phyloP scores from a whole-genome alignment of 2,113 vertebrate genomes.

The Monopterus albus region DNA sequence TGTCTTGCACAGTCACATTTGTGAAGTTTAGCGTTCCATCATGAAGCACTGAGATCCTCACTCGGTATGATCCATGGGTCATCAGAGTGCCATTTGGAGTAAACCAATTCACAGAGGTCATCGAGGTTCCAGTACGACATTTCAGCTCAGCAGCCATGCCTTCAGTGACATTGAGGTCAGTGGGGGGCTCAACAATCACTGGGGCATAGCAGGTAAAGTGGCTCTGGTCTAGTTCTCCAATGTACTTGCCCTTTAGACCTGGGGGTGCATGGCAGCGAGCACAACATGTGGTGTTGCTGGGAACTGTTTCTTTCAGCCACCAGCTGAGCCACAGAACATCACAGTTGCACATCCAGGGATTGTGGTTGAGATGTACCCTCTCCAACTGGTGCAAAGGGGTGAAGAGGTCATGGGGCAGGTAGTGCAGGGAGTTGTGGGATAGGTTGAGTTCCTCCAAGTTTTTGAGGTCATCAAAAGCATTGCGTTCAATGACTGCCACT shows the following conservation, averaged over 20 bases:
- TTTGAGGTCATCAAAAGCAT: constrained; percentile 97
- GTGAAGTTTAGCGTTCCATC: constrained; percentile 97
- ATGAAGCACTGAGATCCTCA: constrained; percentile 94
- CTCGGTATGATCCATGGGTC: constrained; percentile 97
- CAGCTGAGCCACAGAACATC: constrained; percentile 97
- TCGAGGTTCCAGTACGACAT: constrained; percentile 94
- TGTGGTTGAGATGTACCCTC: constrained; percentile 95
- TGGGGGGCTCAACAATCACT: constrained; percentile 95
- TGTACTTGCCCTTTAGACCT: constrained; percentile 89
- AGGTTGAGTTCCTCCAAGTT: constrained; percentile 95
- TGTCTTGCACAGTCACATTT: constrained; percentile 97
- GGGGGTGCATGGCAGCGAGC: constrained; percentile 96
- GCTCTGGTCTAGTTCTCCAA: constrained; percentile 94
- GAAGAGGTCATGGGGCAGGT: constrained; percentile 96
- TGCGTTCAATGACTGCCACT: constrained; percentile 93
- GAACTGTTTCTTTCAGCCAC: constrained; percentile 98
- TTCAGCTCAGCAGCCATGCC: constrained; percentile 97
- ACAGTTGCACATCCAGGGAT: constrained; percentile 97
- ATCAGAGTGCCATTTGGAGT: constrained; percentile 96
- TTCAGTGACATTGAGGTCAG: constrained; percentile 96
- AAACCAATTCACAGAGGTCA: constrained; percentile 98
- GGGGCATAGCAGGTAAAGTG: constrained; percentile 98
- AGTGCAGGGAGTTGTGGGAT: constrained; percentile 95
- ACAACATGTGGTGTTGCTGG: constrained; percentile 96
- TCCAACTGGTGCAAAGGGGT: constrained; percentile 93